Conservation (phyloP, 2,113 vertebrate genomes). For the Campylorhamphus procurvoides region DNA sequence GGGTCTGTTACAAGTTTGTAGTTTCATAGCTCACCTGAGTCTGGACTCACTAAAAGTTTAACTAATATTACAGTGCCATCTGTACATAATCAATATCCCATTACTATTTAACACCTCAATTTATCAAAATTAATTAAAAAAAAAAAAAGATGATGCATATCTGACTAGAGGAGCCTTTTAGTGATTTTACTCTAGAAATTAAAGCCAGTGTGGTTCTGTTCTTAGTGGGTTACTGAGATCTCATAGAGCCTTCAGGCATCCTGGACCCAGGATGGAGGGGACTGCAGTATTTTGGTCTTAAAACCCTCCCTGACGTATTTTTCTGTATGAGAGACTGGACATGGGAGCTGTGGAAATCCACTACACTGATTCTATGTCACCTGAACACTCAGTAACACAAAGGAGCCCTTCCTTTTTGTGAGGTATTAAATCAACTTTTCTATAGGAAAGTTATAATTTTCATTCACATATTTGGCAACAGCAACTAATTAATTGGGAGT, state of each 20-base stretch:
- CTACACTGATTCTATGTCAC: background rate
- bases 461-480: slow-evolving; percentile 12
- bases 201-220: background rate
- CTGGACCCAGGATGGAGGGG: background rate
- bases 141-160: too few relatives aligned
- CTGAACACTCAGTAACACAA: background rate
- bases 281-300: background rate
- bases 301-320: background rate
- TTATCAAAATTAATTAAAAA: background rate
- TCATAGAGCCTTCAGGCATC: background rate
- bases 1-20: background rate
- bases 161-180: background rate
- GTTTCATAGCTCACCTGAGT: background rate
- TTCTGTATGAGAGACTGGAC: background rate
- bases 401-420: background rate
- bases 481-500: slow-evolving; percentile 33
- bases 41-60: background rate
- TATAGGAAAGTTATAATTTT: background rate
- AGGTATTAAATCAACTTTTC: background rate
- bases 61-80: background rate
- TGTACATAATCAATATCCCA: background rate
- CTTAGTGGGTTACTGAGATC: background rate
- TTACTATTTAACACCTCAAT: background rate
- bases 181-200: background rate
- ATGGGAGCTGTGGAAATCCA: background rate